These are phyloP conservation scores for Pithys albifrons DNA, from an alignment of 2,113 vertebrate species.

Conservation along the genomic window DNA sequence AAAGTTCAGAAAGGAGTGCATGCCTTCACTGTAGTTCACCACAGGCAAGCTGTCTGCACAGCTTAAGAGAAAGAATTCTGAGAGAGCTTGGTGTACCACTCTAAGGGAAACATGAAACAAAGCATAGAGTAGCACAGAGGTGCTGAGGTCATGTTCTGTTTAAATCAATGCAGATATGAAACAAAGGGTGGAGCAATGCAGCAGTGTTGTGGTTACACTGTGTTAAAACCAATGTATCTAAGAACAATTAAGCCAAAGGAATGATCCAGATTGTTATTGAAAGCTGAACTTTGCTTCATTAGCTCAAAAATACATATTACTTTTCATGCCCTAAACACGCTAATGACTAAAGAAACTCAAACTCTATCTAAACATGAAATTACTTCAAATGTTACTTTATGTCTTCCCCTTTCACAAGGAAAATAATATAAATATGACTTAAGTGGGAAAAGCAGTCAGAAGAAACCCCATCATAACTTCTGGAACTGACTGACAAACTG, in stretches of 20 bases:
- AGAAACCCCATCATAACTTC: not conserved
- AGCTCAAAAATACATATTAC: not conserved
- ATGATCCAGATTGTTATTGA: not conserved
- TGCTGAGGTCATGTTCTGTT: not conserved
- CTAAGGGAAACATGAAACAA: not conserved
- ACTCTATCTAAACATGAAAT: not conserved
- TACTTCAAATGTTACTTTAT: not conserved
- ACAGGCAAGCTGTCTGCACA: not conserved
- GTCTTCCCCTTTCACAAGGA: not conserved
- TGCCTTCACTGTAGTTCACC: not conserved
- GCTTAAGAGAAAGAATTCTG: not conserved
- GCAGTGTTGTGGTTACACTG: not conserved
- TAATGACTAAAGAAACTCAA: not conserved
- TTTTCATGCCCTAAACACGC: not conserved
- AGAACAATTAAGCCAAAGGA: not conserved
- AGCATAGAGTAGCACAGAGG: not conserved
- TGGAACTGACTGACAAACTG: not conserved
- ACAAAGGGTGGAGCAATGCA: not conserved
- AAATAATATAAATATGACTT: not conserved
- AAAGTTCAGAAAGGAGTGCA: not conserved
- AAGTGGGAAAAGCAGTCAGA: not conserved
- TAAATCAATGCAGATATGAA: not conserved
- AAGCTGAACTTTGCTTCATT: not conserved
- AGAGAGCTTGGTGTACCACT: not conserved
- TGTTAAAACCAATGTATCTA: not conserved